phyloP scores from a whole-genome alignment of 2,888 invertebrate species.

The Globia sparganii region DNA sequence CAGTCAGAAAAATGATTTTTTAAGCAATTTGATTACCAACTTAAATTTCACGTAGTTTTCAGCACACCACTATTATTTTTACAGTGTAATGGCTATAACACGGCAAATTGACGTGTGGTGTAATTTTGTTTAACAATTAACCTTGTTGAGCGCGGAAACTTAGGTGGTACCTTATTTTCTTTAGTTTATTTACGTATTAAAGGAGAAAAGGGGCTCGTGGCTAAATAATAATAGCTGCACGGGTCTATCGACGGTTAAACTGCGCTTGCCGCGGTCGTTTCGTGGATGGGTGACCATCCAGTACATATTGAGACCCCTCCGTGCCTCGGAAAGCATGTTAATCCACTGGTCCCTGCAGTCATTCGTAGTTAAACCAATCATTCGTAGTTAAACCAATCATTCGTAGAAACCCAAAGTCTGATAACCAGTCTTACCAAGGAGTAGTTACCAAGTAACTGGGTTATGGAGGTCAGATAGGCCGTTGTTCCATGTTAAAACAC shows the following conservation, averaged over 20 bases:
- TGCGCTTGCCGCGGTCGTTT: neutral
- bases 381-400: neutral
- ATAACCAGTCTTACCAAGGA: neutral
- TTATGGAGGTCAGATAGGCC: neutral
- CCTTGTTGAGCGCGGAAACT: neutral
- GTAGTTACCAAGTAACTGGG: neutral
- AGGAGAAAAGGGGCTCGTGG: neutral
- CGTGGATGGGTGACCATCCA: neutral
- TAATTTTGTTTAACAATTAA: neutral
- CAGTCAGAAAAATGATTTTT: neutral
- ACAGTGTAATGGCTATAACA: neutral
- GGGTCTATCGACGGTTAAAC: neutral
- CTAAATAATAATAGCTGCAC: neutral
- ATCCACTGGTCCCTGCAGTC: neutral
- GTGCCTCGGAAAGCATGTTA: neutral
- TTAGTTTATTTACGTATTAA: neutral
- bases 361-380: neutral
- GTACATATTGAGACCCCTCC: neutral
- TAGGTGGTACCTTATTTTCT: neutral
- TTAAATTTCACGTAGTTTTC: neutral
- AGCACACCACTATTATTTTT: neutral
- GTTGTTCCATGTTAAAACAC: neutral
- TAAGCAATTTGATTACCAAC: neutral
- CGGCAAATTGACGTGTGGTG: neutral
- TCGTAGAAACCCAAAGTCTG: neutral